A percentile compares a stretch with the other conserved stretches of the same genome.
These are phyloP conservation scores for Poeciliopsis occidentalis DNA, from an alignment of 2,113 vertebrate species.

Conservation along the genomic window DNA sequence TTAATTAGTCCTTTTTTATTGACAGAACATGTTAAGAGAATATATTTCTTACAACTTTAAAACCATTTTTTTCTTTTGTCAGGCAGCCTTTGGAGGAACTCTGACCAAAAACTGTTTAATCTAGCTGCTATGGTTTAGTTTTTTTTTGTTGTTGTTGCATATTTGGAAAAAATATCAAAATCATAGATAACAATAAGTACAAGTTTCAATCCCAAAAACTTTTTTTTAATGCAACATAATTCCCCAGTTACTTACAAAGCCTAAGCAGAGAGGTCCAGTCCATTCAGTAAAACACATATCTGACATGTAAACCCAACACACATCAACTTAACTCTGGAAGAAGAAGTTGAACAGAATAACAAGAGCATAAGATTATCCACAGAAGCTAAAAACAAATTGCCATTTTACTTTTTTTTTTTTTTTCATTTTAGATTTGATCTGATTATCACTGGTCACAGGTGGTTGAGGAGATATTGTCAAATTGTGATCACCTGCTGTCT, in stretches of 20 bases:
- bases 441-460: neutral
- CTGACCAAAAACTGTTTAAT: neutral
- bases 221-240: no score
- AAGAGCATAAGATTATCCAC: neutral
- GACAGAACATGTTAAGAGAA: neutral
- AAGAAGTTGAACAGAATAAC: neutral
- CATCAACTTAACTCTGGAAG: no score
- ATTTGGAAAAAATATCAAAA: neutral
- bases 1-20: neutral
- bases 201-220: neutral
- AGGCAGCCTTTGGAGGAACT: neutral
- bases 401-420: no score
- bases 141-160: no score
- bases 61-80: neutral
- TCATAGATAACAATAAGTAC: neutral
- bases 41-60: neutral
- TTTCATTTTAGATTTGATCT: neutral
- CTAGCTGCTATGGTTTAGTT: no score
- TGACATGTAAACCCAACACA: no score
- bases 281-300: no score
- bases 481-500: neutral
- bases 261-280: no score
- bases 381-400: neutral
- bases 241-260: no score
- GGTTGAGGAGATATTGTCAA: neutral